Conservation (phyloP, 64 coral and sea anemone genomes). For the Pocillopora damicornis region DNA sequence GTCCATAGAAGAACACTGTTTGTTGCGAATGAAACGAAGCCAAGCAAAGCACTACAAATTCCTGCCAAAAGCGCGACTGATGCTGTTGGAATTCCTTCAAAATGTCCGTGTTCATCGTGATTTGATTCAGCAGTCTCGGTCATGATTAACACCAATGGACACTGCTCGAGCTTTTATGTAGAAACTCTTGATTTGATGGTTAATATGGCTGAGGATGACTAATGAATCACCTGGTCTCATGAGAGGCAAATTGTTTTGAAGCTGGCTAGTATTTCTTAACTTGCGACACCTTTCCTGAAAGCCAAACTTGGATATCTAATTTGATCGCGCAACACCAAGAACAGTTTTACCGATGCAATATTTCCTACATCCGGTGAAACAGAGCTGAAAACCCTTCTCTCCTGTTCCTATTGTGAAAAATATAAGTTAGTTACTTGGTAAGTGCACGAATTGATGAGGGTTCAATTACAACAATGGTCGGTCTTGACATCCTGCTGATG, state of each 20-base stretch:
- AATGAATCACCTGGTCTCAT: background rate
- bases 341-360: background rate
- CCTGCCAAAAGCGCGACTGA: too few species aligned
- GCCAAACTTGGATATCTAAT: background rate
- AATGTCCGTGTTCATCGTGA: background rate
- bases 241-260: background rate
- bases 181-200: background rate
- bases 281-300: background rate
- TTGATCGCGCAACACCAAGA: background rate
- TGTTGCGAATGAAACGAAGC: too few species aligned
- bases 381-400: background rate
- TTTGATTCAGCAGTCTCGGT: background rate
- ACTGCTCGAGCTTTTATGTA: background rate
- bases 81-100: too few species aligned
- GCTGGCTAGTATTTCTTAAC: too few species aligned
- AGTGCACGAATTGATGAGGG: background rate
- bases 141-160: background rate
- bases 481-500: background rate
- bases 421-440: background rate
- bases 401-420: background rate
- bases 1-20: conserved; percentile 23
- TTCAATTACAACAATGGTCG: background rate
- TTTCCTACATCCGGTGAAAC: background rate
- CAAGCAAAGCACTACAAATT: too few species aligned
- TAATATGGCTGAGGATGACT: background rate